Base-by-base conservation (phyloP, 2,797 vertebrate species). In the Kryptolebias ocellatus region DNA sequence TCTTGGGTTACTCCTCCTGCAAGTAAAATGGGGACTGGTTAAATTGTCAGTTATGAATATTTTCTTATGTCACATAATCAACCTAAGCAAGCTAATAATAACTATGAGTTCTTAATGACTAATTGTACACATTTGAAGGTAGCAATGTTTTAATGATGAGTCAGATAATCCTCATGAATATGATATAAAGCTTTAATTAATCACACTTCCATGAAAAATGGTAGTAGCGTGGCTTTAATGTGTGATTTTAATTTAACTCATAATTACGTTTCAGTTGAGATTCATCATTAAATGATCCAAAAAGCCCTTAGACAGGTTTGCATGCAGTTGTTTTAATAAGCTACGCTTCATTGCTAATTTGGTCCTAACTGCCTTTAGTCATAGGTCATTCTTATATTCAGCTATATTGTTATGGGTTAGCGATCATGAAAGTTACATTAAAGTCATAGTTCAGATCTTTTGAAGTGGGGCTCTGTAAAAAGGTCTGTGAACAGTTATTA, bases 141-240 rank as follows among this genome's bases (percentile, higher is more conserved):
- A 60, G 64, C 67, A 49, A 24, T 58, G 45, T 78, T 29, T 50
- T 68, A 67, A 74, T 54, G 27, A 77, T 55, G 47, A 45, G 42
- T 49, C 44, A 20, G 42, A 55, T 62, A 18, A 66, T 53, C 39
- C 1, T 63, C 15, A 42, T 46, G 1, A 53, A 67, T 65, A 53
- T 65, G 37, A 71, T 45, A 24, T 54, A 46, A 62, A 34, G 57
- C 11, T 59, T 61, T 69, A 64, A 79, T 74, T 64, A 74, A 57
- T 71, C 28, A 12, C 55, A 57, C 27, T 18, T 1, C 29, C 47
- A 31, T 66, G 58, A 44, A 72, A 69, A 44, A 54, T 59, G 52
- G 51, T 49, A 50, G 49, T 34, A 28, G 51, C 29, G 20, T 49
- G 29, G 58, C 66, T 76, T 20, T 56, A 42, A 34, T 52, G 45